Base-by-base conservation (phyloP, 2,113 vertebrate species). In the Mionectes macconnelli region DNA sequence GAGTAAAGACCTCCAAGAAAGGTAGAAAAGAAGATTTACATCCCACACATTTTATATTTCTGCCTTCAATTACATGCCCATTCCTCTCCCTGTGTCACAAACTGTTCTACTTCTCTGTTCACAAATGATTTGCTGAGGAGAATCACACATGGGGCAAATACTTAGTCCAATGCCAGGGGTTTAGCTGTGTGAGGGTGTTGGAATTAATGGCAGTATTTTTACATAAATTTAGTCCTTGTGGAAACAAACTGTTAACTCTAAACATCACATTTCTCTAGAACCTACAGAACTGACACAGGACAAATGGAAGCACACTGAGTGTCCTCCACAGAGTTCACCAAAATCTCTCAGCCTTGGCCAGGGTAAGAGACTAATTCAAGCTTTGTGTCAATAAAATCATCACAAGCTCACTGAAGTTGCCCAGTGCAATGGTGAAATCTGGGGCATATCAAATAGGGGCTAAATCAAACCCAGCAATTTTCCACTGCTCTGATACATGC, bases 381-480 rank as follows among this genome's bases (percentile, higher is more conserved):
- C 24, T 42, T n/a, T 0, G 0, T 18, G 64, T 55, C 92, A 84
- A 59, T 76, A 86, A 39, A 80, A 80, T 47, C 72, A 70, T 74
- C 52, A 37, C 16, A 6, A 12, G 45, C 70, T 77, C 68, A 30
- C 52, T 72, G 47, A 88, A 37, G 52, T 62, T 73, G 74, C 67
- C 39, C 47, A 56, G 24, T 17, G 47, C 52, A 86, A n/a, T 8
- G n/a, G 44, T 78, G 56, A 96, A 52, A 84, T 74, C 72, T 72
- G 80, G 37, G 72, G 22, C 60, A 95, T 52, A 84, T 56, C 82
- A 94, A 88, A 73, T 10, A 59, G 42, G 31, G 60, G 31, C 59
- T 95, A 85, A 94, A 91, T 80, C 87, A 93, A 87, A 90, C 42
- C 90, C 70, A 78, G 77, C 55, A 75, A 91, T 84, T 95, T 92